Percentiles rank a stretch among this genome's conserved stretches.
Conservation (phyloP, 1,140 invertebrate genomes). For the Diuraphis noxia region DNA sequence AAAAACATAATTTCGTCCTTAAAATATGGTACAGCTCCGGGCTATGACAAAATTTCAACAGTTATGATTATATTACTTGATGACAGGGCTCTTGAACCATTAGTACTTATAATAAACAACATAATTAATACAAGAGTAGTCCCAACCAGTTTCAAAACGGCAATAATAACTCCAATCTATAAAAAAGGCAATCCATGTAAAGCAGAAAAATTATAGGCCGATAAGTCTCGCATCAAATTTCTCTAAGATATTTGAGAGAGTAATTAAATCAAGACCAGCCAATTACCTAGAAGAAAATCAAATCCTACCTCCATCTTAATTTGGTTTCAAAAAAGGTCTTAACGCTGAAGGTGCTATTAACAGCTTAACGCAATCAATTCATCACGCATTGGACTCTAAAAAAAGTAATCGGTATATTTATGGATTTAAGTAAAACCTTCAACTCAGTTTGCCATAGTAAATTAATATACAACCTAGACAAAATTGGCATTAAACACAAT, state of each 20-base stretch:
- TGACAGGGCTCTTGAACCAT: not conserved
- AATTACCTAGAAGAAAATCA: not conserved
- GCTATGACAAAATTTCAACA: not conserved
- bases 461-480: not conserved
- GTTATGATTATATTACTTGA: slow-evolving; percentile 2
- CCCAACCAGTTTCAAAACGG: not conserved
- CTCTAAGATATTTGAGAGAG: not conserved
- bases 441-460: not conserved
- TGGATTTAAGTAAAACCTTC: not conserved
- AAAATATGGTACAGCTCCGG: not conserved
- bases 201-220: slow-evolving; percentile 2
- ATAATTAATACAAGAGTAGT: not conserved
- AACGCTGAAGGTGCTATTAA: not conserved
- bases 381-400: not conserved
- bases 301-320: not conserved
- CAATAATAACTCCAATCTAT: not conserved
- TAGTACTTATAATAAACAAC: not conserved
- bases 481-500: not conserved
- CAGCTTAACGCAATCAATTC: not conserved
- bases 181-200: not conserved
- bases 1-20: not conserved
- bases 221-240: not conserved
- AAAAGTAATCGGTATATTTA: not conserved
- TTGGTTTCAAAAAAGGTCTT: not conserved
- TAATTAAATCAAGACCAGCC: not conserved